Evolutionary conservation across 2,113 vertebrate genomes (phyloP), one percentile per base, ranked within the genome.

Genomic region (Dicrurus megarhynchus): DNA sequence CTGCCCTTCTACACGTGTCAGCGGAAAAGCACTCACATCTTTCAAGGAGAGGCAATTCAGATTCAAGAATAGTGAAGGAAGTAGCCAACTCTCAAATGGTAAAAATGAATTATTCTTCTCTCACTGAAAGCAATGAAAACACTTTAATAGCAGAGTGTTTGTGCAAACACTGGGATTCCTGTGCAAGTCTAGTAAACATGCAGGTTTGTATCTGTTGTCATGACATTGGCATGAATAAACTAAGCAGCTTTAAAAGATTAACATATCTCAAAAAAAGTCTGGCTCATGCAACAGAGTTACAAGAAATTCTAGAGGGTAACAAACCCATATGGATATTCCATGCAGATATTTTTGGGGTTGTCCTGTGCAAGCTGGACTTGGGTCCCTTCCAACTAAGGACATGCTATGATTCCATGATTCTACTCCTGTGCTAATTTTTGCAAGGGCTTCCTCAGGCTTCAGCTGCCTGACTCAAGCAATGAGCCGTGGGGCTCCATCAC

Each of bases 1-100:
- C 44, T 95, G 50, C 67, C 78, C 81, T 81, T 95, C 95, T 90
- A 77, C 64, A 74, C 7, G 4, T 86, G 80, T 90, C 94, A 89
- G 92, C 23, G 8, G 69, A 91, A 87, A 90, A 90, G n/a, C 84
- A 84, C 74, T 94, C 19, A 14, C 68, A 70, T 96, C 91, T 89
- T 95, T 91, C 87, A 94, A 93, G 77, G 41, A 97, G 94, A 93
- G 42, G 74, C 86, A 89, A 94, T 97, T 97, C 95, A 90, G 30
- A 95, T 92, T 91, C 87, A 78, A 96, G 94, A 97, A 94, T 96
- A 84, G 88, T 96, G 94, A 97, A 96, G 69, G 47, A 95, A 95
- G 76, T 33, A 76, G 80, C 61, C 69, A 89, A 9, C 41, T 92
- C 92, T 83, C 85, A 95, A 94, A 94, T 39, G 22, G 47, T 84